Conservation (phyloP, 1,140 invertebrate genomes). For the Drosophila ficusphila region DNA sequence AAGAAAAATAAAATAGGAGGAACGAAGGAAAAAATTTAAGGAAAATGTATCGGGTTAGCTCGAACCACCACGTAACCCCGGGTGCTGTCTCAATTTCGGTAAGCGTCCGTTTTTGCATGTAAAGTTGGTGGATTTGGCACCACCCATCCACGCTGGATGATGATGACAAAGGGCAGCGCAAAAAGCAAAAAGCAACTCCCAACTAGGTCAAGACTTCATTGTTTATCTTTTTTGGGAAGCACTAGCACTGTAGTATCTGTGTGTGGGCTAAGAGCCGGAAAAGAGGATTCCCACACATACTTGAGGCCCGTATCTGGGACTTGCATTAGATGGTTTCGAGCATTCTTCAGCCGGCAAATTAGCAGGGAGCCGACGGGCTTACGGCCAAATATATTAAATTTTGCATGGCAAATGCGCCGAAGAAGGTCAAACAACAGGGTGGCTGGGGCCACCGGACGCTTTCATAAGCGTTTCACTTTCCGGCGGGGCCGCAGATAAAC, state of each 20-base stretch:
- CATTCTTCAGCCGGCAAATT: conserved; percentile 69
- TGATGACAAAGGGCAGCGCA: conserved; percentile 72
- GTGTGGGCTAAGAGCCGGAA: neutral
- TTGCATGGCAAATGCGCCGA: conserved; percentile 50
- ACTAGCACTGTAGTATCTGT: neutral
- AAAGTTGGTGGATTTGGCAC: conserved; percentile 57
- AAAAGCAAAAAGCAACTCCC: conserved; percentile 50
- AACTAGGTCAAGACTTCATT: conserved; percentile 75
- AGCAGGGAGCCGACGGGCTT: conserved; percentile 38
- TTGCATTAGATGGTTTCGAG: conserved; percentile 65
- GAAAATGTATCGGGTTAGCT: conserved; percentile 55
- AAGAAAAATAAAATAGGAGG: neutral
- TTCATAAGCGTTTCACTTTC: conserved; percentile 79
- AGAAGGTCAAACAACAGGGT: conserved; percentile 47
- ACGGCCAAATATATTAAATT: conserved; percentile 70
- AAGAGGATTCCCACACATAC: conserved; percentile 40
- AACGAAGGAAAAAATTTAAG: conserved; percentile 9
- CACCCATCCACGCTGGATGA: conserved; percentile 44
- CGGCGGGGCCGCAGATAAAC: conserved; percentile 68
- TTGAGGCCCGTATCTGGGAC: conserved; percentile 5
- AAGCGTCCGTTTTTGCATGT: conserved; percentile 65
- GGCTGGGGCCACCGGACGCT: conserved; percentile 46
- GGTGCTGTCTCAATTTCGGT: conserved; percentile 68
- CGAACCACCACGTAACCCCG: conserved; percentile 7
- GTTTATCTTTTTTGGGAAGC: conserved; percentile 70